phyloP scores from a whole-genome alignment of 2,113 vertebrate species.

The Martes martes region DNA sequence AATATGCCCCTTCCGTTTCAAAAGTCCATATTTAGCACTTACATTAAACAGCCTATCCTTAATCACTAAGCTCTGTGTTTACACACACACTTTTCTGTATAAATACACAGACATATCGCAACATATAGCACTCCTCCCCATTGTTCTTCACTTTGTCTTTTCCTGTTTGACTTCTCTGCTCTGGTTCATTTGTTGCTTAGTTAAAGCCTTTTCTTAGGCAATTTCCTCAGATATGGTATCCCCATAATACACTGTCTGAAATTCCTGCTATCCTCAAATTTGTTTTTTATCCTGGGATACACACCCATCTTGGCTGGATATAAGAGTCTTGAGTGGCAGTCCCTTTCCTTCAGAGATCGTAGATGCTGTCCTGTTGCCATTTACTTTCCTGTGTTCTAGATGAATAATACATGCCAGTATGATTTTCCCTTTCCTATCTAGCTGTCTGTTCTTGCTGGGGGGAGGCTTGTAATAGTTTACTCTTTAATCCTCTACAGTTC shows the following conservation, averaged over 20 bases:
- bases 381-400: not conserved
- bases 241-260: not conserved
- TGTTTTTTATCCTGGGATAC: not conserved
- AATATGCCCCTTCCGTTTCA: not conserved
- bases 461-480: not conserved
- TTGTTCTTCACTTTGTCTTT: not conserved
- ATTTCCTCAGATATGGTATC: not conserved
- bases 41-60: not conserved
- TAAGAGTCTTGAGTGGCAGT: not conserved
- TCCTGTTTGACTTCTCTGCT: not conserved
- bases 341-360: not conserved
- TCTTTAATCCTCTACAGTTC: not conserved
- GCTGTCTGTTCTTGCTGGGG: not conserved
- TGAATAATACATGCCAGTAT: not conserved
- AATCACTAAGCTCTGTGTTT: not conserved
- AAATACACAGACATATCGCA: too few species aligned
- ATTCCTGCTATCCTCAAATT: not conserved
- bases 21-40: not conserved
- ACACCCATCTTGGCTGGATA: too few species aligned
- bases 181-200: not conserved
- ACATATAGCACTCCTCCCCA: rapidly evolving
- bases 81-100: not conserved
- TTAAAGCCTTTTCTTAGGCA: not conserved
- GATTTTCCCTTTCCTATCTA: not conserved
- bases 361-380: not conserved